These are phyloP conservation scores for Diabrotica virgifera DNA, from an alignment of 1,140 invertebrate genomes.

Conservation along the genomic window DNA sequence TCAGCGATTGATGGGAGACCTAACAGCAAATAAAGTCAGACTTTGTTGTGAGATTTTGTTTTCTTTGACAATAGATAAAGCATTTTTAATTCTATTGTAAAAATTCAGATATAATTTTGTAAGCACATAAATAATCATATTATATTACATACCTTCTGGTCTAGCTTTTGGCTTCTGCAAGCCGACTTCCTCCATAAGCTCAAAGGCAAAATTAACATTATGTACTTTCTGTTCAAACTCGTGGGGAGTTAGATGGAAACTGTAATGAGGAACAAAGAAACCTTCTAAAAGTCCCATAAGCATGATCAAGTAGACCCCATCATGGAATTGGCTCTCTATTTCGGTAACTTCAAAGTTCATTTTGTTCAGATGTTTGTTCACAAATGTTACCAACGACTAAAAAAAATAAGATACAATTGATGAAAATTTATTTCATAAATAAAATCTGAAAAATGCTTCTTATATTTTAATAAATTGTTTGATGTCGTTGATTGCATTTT, in stretches of 20 bases:
- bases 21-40: too few relatives aligned
- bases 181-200: conserved; percentile 96
- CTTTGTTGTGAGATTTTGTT: too few relatives aligned
- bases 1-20: too few relatives aligned
- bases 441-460: too few relatives aligned
- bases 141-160: conserved; percentile 75
- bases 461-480: not conserved
- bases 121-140: not conserved
- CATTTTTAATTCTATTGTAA: too few relatives aligned
- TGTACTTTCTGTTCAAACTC: conserved; percentile 91
- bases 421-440: too few relatives aligned
- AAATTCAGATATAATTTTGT: not conserved
- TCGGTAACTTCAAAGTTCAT: conserved; percentile 95
- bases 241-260: conserved; percentile 89
- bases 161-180: conserved; percentile 93
- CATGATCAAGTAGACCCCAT: conserved; percentile 93
- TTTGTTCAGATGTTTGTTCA: conserved; percentile 97
- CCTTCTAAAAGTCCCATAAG: conserved; percentile 95
- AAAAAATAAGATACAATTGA: conserved; percentile 42
- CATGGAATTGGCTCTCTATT: conserved; percentile 93
- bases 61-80: too few relatives aligned
- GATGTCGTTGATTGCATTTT: not conserved
- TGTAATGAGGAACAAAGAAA: conserved; percentile 97
- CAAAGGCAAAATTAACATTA: conserved; percentile 96
- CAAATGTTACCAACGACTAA: conserved; percentile 91